These are phyloP conservation scores for fruit fly (Drosophila melanogaster) DNA, from an alignment of 1,140 invertebrate genomes.

Conservation along the genomic window DNA sequence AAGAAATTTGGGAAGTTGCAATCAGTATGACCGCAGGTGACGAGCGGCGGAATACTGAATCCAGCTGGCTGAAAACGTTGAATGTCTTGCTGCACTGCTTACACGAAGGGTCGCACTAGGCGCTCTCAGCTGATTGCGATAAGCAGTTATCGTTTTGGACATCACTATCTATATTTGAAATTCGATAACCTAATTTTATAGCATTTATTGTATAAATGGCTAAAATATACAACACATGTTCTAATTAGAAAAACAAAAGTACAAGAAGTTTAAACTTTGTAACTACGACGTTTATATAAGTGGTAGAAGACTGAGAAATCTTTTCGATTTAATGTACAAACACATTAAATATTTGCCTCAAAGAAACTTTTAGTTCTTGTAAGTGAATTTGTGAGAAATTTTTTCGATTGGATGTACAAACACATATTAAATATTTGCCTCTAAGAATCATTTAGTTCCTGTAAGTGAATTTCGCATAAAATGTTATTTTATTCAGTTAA, in stretches of 20 bases:
- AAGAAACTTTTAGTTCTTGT: neutral
- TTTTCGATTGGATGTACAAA: too few relatives aligned
- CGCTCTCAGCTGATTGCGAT: slow-evolving; percentile 10
- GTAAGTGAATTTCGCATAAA: neutral
- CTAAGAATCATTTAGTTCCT: neutral
- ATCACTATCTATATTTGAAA: slow-evolving; percentile 1
- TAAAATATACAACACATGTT: neutral
- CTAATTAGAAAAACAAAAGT: too few relatives aligned
- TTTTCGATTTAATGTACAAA: too few relatives aligned
- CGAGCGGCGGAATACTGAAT: slow-evolving; percentile 41
- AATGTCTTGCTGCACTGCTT: slow-evolving; percentile 7
- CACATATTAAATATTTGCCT: neutral
- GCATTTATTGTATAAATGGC: neutral
- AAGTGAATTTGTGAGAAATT: neutral
- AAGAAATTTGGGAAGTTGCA: slow-evolving; percentile 60
- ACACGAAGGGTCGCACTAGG: neutral
- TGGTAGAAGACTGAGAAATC: too few relatives aligned
- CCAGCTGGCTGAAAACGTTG: neutral
- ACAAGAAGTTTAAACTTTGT: too few relatives aligned
- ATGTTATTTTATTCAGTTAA: slow-evolving; percentile 6
- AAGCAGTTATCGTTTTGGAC: neutral
- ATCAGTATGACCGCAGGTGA: slow-evolving; percentile 33
- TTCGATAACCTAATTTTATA: neutral
- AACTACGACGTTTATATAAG: too few relatives aligned
- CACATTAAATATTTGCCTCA: neutral